Percentiles rank a stretch among this genome's conserved stretches.
These are phyloP conservation scores for Ophion costatus DNA, from an alignment of 2,888 invertebrate genomes.

Conservation along the genomic window DNA sequence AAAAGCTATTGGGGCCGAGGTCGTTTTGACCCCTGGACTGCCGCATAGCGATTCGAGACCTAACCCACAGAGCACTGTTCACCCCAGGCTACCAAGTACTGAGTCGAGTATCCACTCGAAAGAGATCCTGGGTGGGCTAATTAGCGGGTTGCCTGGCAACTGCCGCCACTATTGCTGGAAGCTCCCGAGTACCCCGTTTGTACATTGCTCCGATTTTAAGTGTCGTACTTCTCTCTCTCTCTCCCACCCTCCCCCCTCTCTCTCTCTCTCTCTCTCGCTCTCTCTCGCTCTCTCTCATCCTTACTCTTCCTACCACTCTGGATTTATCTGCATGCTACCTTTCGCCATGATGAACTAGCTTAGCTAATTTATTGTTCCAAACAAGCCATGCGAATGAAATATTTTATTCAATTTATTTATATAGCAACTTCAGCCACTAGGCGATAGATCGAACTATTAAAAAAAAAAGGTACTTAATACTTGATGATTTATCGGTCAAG, in stretches of 20 bases:
- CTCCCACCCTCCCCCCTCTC: slow-evolving; percentile 32
- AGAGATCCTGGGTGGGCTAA: slow-evolving; percentile 83
- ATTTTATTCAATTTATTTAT: neutral
- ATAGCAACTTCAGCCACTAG: neutral
- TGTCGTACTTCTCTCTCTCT: slow-evolving; percentile 54
- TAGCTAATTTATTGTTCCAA: slow-evolving; percentile 7
- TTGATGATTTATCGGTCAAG: neutral
- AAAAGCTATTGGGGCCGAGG: neutral
- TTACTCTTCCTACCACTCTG: slow-evolving; percentile 29
- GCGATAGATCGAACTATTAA: slow-evolving; percentile 5
- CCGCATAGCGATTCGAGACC: slow-evolving; percentile 20
- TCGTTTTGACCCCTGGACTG: slow-evolving; percentile 11
- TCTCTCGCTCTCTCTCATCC: slow-evolving; percentile 43
- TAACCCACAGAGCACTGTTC: slow-evolving; percentile 26
- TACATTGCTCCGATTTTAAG: slow-evolving; percentile 63
- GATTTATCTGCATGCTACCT: slow-evolving; percentile 21
- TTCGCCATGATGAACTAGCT: slow-evolving; percentile 20
- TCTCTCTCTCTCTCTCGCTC: slow-evolving; percentile 38
- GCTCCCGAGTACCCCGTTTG: slow-evolving; percentile 59
- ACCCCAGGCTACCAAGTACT: slow-evolving; percentile 78
- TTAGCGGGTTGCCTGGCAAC: slow-evolving; percentile 83
- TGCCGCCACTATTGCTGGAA: slow-evolving; percentile 51
- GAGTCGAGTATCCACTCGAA: slow-evolving; percentile 82
- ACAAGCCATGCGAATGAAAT: neutral
- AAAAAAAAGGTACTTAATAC: neutral